These are phyloP conservation scores for Halictus ligatus DNA, from an alignment of 2,888 invertebrate species.

Conservation along the genomic window DNA sequence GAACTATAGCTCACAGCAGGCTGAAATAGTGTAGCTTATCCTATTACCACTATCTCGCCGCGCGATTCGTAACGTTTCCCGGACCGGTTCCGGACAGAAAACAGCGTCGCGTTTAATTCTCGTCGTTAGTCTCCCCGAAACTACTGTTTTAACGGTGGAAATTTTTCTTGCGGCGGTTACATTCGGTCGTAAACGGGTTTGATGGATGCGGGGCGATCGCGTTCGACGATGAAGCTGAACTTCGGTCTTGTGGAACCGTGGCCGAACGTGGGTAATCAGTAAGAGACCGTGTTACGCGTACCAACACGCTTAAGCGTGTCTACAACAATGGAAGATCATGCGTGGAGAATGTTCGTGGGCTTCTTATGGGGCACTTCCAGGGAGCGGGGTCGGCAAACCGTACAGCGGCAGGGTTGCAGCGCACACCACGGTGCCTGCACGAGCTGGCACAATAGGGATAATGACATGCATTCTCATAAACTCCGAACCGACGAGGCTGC, in stretches of 20 bases:
- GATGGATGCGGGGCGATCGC: slow-evolving; percentile 16
- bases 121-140: neutral
- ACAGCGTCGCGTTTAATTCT: neutral
- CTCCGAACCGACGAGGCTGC: slow-evolving; percentile 50
- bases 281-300: neutral
- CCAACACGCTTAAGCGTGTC: slow-evolving; percentile 5
- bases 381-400: slow-evolving; percentile 8
- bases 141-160: neutral
- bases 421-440: neutral
- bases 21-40: neutral
- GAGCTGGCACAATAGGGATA: slow-evolving; percentile 65
- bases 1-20: neutral
- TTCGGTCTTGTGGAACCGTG: neutral
- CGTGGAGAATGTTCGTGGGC: slow-evolving; percentile 53
- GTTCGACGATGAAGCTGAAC: neutral
- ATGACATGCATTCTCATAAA: slow-evolving; percentile 73
- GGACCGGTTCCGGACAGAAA: neutral
- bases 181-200: slow-evolving; percentile 18
- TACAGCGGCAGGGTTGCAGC: neutral
- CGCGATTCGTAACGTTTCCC: neutral
- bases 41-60: neutral
- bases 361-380: slow-evolving; percentile 52
- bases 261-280: slow-evolving; percentile 33
- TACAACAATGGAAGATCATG: slow-evolving; percentile 65
- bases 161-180: neutral